Conservation (phyloP, 2,797 vertebrate species). For the Malurus leucopterus region DNA sequence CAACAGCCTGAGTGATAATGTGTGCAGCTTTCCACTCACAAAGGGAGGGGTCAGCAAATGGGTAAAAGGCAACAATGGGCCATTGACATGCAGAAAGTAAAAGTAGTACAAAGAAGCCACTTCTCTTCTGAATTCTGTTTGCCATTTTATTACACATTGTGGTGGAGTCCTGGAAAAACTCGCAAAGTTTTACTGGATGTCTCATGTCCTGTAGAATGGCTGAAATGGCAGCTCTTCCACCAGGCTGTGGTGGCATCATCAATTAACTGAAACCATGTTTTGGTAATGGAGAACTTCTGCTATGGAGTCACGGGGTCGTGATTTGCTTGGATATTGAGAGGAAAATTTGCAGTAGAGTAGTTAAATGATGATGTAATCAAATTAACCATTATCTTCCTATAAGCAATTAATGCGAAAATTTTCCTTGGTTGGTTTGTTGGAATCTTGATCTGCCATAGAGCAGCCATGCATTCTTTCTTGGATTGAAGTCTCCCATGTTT, state of each 20-base stretch:
- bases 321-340: neutral
- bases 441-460: neutral
- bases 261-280: neutral
- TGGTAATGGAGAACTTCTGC: neutral
- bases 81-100: neutral
- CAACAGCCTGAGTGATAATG: neutral
- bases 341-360: neutral
- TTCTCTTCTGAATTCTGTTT: neutral
- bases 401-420: neutral
- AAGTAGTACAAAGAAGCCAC: neutral
- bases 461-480: neutral
- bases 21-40: rapidly evolving
- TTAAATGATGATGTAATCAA: neutral
- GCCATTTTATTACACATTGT: neutral
- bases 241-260: neutral
- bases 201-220: neutral
- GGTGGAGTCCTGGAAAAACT: neutral
- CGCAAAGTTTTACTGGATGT: neutral
- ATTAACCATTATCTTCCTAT: neutral
- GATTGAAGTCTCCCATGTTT: neutral
- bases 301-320: neutral
- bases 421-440: neutral
- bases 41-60: neutral
- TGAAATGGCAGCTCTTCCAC: neutral
- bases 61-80: neutral